These are phyloP conservation scores for Triplophysa bombifrons DNA, from an alignment of 2,797 vertebrate genomes.

Conservation along the genomic window DNA sequence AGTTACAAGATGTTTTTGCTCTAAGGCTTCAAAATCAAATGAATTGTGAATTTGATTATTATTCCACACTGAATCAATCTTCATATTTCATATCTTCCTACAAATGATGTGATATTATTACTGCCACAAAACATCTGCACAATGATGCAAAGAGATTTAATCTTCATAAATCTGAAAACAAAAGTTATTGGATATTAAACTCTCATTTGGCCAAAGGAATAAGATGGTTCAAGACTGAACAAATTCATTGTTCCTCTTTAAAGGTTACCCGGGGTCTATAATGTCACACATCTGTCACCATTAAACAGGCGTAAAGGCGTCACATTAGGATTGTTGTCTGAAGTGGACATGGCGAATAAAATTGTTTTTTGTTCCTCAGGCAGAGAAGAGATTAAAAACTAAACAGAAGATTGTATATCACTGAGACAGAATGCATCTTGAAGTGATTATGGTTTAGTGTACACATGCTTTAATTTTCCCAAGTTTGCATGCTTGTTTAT, in stretches of 20 bases:
- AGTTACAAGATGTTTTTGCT: constrained; percentile 19
- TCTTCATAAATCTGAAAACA: not conserved
- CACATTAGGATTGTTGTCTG: not conserved
- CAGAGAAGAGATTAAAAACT: constrained; percentile 38
- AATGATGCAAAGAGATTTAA: constrained; percentile 5
- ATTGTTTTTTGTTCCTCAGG: not conserved
- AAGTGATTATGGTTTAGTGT: not conserved
- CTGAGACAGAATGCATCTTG: constrained; percentile 1
- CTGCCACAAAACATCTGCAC: constrained; percentile 22
- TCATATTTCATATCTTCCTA: constrained; percentile 36
- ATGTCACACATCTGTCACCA: constrained; percentile 42
- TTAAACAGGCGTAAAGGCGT: constrained; percentile 6
- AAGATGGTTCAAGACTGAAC: constrained; percentile 1
- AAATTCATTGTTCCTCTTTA: constrained; percentile 25
- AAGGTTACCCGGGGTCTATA: constrained; percentile 39
- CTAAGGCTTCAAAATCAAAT: not conserved
- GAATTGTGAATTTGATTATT: constrained; percentile 23
- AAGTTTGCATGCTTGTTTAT: too few relatives aligned
- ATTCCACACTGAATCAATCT: constrained; percentile 35
- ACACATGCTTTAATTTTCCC: too few relatives aligned
- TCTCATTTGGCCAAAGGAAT: constrained; percentile 25
- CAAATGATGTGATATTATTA: constrained; percentile 40
- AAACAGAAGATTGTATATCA: constrained; percentile 46
- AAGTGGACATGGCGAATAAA: not conserved
- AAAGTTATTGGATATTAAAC: constrained; percentile 14